Evolutionary conservation across 2,888 invertebrate species (phyloP).

Genomic region (Limnephilus marmoratus): DNA sequence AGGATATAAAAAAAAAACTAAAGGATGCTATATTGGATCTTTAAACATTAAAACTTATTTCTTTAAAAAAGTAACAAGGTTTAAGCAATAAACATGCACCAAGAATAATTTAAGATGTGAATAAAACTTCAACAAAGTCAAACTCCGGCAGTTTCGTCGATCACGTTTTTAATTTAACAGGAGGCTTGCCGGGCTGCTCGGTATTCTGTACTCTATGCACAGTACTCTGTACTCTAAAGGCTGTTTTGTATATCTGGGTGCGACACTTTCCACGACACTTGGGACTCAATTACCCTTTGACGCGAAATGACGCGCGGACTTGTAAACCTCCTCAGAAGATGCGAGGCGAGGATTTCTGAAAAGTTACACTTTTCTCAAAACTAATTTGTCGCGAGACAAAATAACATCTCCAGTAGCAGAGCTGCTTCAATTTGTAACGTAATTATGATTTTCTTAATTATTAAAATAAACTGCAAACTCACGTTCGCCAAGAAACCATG

Average conservation of each 20-base stretch:
- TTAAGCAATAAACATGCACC: background rate
- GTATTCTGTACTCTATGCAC: background rate
- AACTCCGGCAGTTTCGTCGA: background rate
- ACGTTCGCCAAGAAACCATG: no score
- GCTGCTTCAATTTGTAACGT: background rate
- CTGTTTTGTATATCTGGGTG: conserved; percentile 14
- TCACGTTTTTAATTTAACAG: conserved; percentile 31
- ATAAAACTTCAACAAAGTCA: background rate
- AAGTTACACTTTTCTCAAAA: background rate
- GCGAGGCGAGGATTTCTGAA: background rate
- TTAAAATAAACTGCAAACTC: no score
- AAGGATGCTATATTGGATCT: no score
- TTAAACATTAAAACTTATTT: background rate
- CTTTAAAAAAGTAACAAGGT: background rate
- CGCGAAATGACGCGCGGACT: conserved; percentile 46
- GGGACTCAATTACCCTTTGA: conserved; percentile 59
- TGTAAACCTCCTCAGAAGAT: background rate
- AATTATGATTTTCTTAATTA: background rate
- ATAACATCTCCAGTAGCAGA: background rate
- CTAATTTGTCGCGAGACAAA: background rate
- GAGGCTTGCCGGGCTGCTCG: background rate
- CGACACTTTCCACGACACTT: conserved; percentile 28
- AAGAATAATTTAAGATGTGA: background rate
- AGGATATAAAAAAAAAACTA: no score
- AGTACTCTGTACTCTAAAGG: background rate